Evolutionary conservation across 1,140 invertebrate genomes (phyloP).

Genomic region (Zaprionus nigranus): DNA sequence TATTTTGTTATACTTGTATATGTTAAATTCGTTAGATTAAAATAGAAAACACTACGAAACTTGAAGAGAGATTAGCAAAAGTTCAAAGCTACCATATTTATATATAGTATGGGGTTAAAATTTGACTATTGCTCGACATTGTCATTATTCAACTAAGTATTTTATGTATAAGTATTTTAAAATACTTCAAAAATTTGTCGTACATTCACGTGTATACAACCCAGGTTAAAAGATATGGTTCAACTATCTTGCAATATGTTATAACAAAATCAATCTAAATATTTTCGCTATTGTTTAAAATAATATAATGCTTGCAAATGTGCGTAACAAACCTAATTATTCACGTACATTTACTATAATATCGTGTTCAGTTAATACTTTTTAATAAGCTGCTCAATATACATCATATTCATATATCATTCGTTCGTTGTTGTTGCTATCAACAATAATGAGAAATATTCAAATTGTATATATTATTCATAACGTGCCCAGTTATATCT

Average conservation of each 20-base stretch:
- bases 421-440: constrained; percentile 29
- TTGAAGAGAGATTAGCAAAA: constrained; percentile 37
- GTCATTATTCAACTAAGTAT: constrained; percentile 32
- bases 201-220: constrained; percentile 53
- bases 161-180: constrained; percentile 29
- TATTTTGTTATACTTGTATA: constrained; percentile 27
- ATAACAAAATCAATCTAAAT: constrained; percentile 53
- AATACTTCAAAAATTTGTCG: constrained; percentile 32
- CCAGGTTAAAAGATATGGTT: constrained; percentile 51
- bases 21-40: constrained; percentile 59
- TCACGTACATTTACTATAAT: constrained; percentile 38
- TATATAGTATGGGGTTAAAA: constrained; percentile 19
- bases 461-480: constrained; percentile 3
- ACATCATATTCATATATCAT: constrained; percentile 45
- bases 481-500: constrained; percentile 4
- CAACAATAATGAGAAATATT: constrained; percentile 21
- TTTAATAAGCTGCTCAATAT: constrained; percentile 21
- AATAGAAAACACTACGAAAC: constrained; percentile 56
- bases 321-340: constrained; percentile 67
- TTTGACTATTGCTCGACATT: constrained; percentile 24
- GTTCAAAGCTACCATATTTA: constrained; percentile 3
- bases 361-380: constrained; percentile 18
- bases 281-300: constrained; percentile 71
- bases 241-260: constrained; percentile 46
- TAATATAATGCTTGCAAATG: constrained; percentile 75